phyloP scores from a whole-genome alignment of 2,113 vertebrate species.

The Pomatostomus ruficeps region DNA sequence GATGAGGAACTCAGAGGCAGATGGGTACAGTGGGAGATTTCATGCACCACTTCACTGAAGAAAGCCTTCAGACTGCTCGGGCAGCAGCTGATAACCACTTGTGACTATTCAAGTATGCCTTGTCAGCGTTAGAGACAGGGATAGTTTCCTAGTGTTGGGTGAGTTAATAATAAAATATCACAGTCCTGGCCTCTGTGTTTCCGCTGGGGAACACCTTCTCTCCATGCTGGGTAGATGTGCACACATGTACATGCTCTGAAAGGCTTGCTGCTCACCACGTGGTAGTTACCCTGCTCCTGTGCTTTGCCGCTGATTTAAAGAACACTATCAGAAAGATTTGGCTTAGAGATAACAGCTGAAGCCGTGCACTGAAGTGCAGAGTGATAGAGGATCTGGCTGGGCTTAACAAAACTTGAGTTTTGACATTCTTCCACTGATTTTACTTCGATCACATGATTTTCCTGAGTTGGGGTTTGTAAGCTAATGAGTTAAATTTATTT shows the following conservation, averaged over 20 bases:
- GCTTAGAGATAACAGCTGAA: background rate
- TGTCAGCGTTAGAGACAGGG: background rate
- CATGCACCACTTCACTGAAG: background rate
- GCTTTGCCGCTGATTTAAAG: background rate
- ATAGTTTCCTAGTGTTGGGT: background rate
- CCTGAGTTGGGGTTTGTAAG: background rate
- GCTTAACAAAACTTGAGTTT: background rate
- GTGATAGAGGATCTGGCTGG: background rate
- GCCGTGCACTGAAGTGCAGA: background rate
- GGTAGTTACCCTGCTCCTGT: background rate
- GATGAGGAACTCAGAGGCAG: background rate
- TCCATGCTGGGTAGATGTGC: background rate
- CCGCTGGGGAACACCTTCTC: fast-evolving
- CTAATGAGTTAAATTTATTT: background rate
- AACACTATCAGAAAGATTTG: background rate
- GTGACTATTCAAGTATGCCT: background rate
- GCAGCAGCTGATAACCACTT: background rate
- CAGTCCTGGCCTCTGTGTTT: background rate
- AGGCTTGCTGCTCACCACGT: background rate
- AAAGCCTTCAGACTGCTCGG: background rate
- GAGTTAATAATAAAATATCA: background rate
- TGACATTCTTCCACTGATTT: background rate
- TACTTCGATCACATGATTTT: background rate
- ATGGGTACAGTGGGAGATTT: background rate
- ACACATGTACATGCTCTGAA: fast-evolving